A percentile compares a stretch with the other conserved stretches of the same genome.
Evolutionary conservation across 2,888 invertebrate genomes (phyloP).

Genomic region (Eristalinus sepulchralis): DNA sequence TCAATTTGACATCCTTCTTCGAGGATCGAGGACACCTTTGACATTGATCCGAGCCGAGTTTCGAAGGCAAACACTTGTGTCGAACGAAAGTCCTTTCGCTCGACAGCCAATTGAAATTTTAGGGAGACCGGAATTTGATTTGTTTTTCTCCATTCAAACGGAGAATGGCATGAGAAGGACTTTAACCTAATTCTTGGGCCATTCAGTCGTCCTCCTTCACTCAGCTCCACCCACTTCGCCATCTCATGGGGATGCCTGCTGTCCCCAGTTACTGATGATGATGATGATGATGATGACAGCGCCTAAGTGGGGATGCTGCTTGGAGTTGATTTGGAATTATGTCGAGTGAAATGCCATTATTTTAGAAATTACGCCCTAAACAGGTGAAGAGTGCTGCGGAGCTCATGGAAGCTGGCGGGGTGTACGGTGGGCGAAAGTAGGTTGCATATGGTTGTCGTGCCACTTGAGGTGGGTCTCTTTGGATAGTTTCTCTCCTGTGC

Average conservation of each 20-base stretch:
- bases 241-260: not conserved
- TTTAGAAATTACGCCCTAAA: constrained; percentile 24
- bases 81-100: not conserved
- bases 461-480: not conserved
- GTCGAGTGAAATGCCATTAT: constrained; percentile 29
- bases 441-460: not conserved
- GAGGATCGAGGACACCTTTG: not conserved
- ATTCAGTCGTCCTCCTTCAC: not conserved
- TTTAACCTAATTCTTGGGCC: not conserved
- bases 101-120: not conserved
- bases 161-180: constrained; percentile 4
- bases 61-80: constrained; percentile 15
- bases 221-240: not conserved
- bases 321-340: constrained; percentile 23
- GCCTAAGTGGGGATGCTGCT: not conserved
- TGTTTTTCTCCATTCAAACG: not conserved
- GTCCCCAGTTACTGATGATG: not conserved
- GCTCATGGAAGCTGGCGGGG: not conserved
- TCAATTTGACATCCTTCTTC: constrained; percentile 1
- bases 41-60: constrained; percentile 6
- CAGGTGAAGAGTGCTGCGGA: not conserved
- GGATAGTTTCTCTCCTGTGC: not conserved
- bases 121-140: not conserved
- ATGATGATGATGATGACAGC: constrained; percentile 4
- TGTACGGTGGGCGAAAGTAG: not conserved